Percentiles rank a stretch among this genome's conserved stretches.
Evolutionary conservation across 2,113 vertebrate genomes (phyloP).

Genomic region (Cyprichromis sp.): DNA sequence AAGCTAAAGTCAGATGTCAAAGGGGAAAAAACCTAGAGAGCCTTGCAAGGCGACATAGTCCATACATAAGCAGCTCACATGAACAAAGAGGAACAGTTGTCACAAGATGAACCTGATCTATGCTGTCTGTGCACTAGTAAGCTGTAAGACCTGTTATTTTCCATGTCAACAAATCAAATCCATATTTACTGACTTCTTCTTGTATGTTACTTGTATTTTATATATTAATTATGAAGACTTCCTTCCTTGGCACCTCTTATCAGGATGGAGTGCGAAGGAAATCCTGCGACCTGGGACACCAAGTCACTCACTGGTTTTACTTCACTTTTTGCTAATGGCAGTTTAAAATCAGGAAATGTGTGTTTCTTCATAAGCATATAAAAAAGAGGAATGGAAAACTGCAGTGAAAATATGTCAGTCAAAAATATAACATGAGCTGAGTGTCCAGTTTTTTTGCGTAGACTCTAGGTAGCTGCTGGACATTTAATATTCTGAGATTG

Average conservation of each 20-base stretch:
- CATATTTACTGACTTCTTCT: not conserved
- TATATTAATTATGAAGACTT: not conserved
- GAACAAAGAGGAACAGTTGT: conserved; percentile 6
- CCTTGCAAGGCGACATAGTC: not conserved
- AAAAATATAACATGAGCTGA: not conserved
- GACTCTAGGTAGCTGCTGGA: not conserved
- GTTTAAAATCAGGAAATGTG: conserved; percentile 55
- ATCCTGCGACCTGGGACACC: conserved; percentile 19
- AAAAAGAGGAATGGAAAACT: conserved; percentile 6
- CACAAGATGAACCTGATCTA: not conserved
- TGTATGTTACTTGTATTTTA: not conserved
- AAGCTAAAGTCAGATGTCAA: not conserved
- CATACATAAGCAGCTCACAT: not conserved
- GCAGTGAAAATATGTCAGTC: not conserved
- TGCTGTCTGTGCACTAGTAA: not conserved
- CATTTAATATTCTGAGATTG: not conserved
- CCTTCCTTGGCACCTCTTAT: not conserved
- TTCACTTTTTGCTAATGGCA: conserved; percentile 44
- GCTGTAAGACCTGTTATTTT: not conserved
- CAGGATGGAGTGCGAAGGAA: conserved; percentile 32
- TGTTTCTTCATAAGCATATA: conserved; percentile 9
- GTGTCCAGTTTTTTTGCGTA: not conserved
- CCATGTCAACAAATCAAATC: not conserved
- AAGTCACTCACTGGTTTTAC: conserved; percentile 39
- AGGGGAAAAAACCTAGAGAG: not conserved